Evolutionary conservation across 2,888 invertebrate species (phyloP).

Genomic region (Acanthopleura granulata): DNA sequence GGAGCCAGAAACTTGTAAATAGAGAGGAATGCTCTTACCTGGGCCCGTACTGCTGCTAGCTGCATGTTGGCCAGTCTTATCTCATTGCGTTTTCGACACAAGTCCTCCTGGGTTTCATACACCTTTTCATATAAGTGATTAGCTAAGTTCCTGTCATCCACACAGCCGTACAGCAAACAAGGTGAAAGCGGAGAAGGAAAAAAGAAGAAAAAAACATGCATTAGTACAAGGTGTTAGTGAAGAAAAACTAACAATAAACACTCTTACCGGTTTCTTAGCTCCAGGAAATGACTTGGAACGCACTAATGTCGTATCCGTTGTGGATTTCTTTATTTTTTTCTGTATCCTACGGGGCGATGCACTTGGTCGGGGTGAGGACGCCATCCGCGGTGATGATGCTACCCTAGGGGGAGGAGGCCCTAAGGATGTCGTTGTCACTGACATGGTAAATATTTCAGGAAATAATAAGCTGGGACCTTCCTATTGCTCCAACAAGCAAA

Average conservation of each 20-base stretch:
- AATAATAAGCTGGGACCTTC: too few relatives aligned
- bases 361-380: neutral
- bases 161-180: too few relatives aligned
- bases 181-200: neutral
- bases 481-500: too few relatives aligned
- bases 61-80: conserved; percentile 91
- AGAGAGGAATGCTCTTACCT: conserved; percentile 76
- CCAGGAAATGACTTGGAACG: neutral
- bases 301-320: neutral
- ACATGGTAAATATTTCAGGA: too few relatives aligned
- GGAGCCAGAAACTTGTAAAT: neutral
- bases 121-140: conserved; percentile 87
- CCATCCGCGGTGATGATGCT: neutral
- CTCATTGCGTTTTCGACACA: conserved; percentile 94
- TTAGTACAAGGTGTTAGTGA: neutral
- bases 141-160: conserved; percentile 59
- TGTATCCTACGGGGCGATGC: neutral
- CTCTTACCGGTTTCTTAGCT: conserved; percentile 11
- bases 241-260: neutral
- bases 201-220: neutral
- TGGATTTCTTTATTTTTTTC: neutral
- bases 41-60: conserved; percentile 88
- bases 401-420: neutral
- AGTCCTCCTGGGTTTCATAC: conserved; percentile 95
- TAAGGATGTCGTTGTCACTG: too few relatives aligned